phyloP scores from a whole-genome alignment of 1,140 invertebrate species.

The Diplogasteroides magnus region DNA sequence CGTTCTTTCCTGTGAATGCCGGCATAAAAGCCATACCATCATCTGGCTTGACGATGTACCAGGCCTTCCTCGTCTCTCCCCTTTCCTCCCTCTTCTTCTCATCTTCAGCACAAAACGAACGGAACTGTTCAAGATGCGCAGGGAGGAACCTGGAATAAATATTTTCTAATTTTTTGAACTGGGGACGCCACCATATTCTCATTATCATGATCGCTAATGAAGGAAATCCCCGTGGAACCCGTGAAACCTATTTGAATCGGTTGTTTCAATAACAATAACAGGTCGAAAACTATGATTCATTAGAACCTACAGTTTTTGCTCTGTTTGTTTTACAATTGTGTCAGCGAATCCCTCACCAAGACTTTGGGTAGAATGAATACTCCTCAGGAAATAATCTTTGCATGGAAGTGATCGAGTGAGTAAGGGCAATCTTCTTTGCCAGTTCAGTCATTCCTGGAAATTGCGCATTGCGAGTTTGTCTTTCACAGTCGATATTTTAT shows the following conservation, averaged over 20 bases:
- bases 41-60: constrained; percentile 61
- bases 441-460: constrained; percentile 60
- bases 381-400: constrained; percentile 58
- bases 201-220: not conserved
- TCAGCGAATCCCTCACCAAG: constrained; percentile 56
- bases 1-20: no score
- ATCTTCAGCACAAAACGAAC: constrained; percentile 52
- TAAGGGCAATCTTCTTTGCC: constrained; percentile 59
- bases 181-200: not conserved
- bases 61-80: constrained; percentile 30
- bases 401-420: constrained; percentile 59
- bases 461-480: no score
- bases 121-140: constrained; percentile 48
- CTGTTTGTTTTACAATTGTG: no score
- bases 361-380: constrained; percentile 60
- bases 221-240: no score
- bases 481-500: no score
- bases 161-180: no score
- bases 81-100: constrained; percentile 8
- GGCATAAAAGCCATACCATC: no score
- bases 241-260: no score
- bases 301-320: no score
- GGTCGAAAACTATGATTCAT: no score
- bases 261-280: no score
- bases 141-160: constrained; percentile 55